A percentile compares a stretch with the other conserved stretches of the same genome.
Evolutionary conservation across 2,113 vertebrate genomes (phyloP).

Genomic region (Podarcis raffonei): DNA sequence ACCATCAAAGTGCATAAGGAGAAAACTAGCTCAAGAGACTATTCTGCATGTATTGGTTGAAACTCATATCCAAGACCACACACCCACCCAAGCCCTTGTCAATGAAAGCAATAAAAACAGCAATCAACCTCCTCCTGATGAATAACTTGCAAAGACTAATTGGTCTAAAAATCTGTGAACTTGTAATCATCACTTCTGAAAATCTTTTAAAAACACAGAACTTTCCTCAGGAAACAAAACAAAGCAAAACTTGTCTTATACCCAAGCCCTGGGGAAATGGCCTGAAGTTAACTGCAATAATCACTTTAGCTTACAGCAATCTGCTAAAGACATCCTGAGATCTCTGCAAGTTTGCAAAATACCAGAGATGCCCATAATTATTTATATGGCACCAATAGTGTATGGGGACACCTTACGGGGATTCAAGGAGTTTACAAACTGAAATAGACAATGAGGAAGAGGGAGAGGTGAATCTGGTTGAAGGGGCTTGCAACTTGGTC

Average conservation of each 20-base stretch:
- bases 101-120: neutral
- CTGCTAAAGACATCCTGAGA: neutral
- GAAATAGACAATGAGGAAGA: neutral
- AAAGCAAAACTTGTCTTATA: slow-evolving; percentile 24
- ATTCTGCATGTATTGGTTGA: neutral
- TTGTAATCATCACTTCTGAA: slow-evolving; percentile 32
- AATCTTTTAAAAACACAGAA: slow-evolving; percentile 41
- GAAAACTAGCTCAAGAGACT: slow-evolving; percentile 17
- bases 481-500: neutral
- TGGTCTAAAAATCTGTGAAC: slow-evolving; percentile 39
- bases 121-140: neutral
- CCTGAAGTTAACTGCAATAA: slow-evolving; percentile 29
- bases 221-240: slow-evolving; percentile 40
- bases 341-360: slow-evolving; percentile 10
- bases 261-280: slow-evolving; percentile 43
- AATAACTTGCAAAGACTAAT: slow-evolving; percentile 17
- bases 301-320: slow-evolving; percentile 34
- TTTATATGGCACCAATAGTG: neutral
- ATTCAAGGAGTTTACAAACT: neutral
- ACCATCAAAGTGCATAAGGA: neutral
- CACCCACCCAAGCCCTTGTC: accelerated
- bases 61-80: slow-evolving; percentile 9
- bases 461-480: neutral
- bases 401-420: neutral
- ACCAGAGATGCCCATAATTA: neutral